Conservation (phyloP, 1,140 invertebrate genomes). For the Dreissena rostriformis region DNA sequence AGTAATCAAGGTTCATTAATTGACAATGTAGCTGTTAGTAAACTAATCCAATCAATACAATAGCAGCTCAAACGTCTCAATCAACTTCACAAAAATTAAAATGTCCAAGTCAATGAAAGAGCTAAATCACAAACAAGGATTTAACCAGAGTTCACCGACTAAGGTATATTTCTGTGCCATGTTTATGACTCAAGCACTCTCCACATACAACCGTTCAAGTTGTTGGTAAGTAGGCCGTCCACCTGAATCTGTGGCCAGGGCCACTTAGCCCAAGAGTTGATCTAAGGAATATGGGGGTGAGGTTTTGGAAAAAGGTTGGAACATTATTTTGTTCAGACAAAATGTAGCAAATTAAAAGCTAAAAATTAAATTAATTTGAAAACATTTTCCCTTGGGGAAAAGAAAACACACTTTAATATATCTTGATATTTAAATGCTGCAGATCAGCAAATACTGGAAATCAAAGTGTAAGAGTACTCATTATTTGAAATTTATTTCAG, state of each 20-base stretch:
- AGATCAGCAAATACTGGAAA: too few relatives aligned
- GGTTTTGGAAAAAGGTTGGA: not conserved
- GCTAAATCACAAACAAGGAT: not conserved
- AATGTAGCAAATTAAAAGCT: not conserved
- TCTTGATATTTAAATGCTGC: too few relatives aligned
- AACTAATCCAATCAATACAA: too few relatives aligned
- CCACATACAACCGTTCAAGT: conserved; percentile 66
- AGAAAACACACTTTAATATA: too few relatives aligned
- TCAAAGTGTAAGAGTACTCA: too few relatives aligned
- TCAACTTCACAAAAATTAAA: conserved; percentile 12
- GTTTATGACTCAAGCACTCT: conserved; percentile 73
- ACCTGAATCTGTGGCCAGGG: not conserved
- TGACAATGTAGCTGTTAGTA: too few relatives aligned
- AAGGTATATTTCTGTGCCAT: conserved; percentile 52
- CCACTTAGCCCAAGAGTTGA: conserved; percentile 20
- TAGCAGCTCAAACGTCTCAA: too few relatives aligned
- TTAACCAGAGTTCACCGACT: not conserved
- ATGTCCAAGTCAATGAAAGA: not conserved
- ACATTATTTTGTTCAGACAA: not conserved
- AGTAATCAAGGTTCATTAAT: too few relatives aligned
- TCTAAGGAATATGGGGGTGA: conserved; percentile 19
- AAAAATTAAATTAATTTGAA: too few relatives aligned
- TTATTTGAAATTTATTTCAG: too few relatives aligned
- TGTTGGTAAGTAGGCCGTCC: conserved; percentile 46
- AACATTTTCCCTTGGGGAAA: too few relatives aligned